A percentile compares a stretch with the other conserved stretches of the same genome.
Conservation (phyloP, 2,113 vertebrate species). For the Macrotus californicus region DNA sequence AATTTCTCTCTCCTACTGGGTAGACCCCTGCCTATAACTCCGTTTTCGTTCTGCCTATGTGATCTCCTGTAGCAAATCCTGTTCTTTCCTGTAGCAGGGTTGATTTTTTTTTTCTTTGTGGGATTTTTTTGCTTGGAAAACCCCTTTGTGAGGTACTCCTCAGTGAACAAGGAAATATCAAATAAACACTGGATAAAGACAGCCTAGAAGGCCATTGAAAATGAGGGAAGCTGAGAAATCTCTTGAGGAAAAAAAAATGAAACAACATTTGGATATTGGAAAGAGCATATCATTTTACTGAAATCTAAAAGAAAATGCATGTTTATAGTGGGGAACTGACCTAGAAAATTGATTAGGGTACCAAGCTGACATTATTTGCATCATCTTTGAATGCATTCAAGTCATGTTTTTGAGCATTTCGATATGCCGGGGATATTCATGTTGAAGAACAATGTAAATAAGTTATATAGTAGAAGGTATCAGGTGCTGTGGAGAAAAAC, state of each 20-base stretch:
- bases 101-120: not conserved
- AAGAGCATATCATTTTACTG: not conserved
- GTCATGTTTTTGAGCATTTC: not conserved
- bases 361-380: not conserved
- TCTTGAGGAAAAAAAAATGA: not conserved
- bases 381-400: not conserved
- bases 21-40: not conserved
- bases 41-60: not conserved
- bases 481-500: not conserved
- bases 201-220: not conserved
- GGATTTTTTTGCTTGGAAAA: not conserved
- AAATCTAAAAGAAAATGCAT: not conserved
- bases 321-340: not conserved
- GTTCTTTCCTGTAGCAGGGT: not conserved
- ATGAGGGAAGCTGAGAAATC: not conserved
- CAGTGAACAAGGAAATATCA: slow-evolving; percentile 34
- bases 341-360: not conserved
- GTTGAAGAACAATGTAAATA: not conserved
- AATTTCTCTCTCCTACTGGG: not conserved
- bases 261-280: not conserved
- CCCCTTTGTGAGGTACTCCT: slow-evolving; percentile 15
- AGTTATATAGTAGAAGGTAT: not conserved
- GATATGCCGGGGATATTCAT: not conserved
- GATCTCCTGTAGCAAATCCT: not conserved
- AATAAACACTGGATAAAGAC: not conserved